Percentiles rank a stretch among this genome's conserved stretches.
Evolutionary conservation across 2,113 vertebrate genomes (phyloP).

Genomic region (Corythornis cristatus): DNA sequence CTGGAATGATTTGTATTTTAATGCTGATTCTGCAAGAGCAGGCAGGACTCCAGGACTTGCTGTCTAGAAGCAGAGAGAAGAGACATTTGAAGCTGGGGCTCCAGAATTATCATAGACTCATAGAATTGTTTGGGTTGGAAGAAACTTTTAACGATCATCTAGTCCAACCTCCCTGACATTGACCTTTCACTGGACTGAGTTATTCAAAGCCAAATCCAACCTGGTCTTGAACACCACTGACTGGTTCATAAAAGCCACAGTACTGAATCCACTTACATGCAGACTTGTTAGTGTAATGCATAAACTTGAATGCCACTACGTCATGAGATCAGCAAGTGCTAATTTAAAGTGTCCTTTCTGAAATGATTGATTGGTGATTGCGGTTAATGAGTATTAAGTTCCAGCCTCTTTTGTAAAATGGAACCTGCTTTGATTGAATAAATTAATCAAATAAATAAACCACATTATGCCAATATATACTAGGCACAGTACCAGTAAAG

Average conservation of each 20-base stretch:
- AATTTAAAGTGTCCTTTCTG: not conserved
- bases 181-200: not conserved
- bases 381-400: not conserved
- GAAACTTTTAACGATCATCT: not conserved
- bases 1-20: not conserved
- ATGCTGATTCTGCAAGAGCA: not conserved
- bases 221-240: not conserved
- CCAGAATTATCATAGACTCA: not conserved
- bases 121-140: not conserved
- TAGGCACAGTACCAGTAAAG: not conserved
- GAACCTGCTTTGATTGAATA: not conserved
- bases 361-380: not conserved
- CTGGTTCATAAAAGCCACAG: not conserved
- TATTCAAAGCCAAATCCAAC: not conserved
- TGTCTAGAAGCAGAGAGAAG: not conserved
- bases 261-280: not conserved
- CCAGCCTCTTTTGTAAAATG: not conserved
- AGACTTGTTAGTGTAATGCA: not conserved
- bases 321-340: not conserved
- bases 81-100: not conserved
- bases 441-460: conserved; percentile 21
- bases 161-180: not conserved
- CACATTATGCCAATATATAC: not conserved
- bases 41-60: not conserved
- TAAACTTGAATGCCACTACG: not conserved